Base-by-base conservation (phyloP, 2,888 invertebrate genomes). In the Oscheius sp. region DNA sequence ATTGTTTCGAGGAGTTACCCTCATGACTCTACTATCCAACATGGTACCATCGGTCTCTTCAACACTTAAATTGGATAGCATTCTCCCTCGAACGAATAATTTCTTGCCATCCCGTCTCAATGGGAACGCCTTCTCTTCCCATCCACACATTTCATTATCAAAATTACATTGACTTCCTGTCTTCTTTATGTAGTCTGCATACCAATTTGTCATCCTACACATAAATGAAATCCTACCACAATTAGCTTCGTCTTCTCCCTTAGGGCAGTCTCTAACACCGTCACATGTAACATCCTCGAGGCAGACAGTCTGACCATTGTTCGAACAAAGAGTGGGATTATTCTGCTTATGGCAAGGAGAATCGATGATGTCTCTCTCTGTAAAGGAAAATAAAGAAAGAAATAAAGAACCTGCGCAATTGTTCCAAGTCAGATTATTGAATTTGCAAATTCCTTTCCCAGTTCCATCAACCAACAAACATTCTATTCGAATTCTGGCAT, bases 181-280 rank as follows among this genome's bases (percentile, higher is more conserved):
- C 54, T 54, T 54, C 20, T 54, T 20, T 20, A 54, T 33, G 33
- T 54, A 54, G 54, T 54, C 54, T 54, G 47, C 14, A 47, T 47
- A 22, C 47, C 24, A 47, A 47, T 47, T 9, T 1, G n/a, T 6
- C 17, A 26, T 41, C n/a, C n/a, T n/a, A n/a, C n/a, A n/a, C n/a
- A n/a, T n/a, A n/a, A n/a, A n/a, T n/a, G n/a, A n/a, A n/a, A n/a
- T n/a, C n/a, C n/a, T 62, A 62, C 62, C 45, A 20, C 62, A 62
- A 30, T 47, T 49, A n/a, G 45, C 30, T 20, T 62, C 62, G 22
- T 62, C 62, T 49, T 62, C 62, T 14, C 62, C 62, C 12, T 45
- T 49, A 14, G 47, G 28, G 30, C 62, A 62, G 17, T 62, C 62
- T 6, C 22, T 47, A 12, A 62, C 22, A 5, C 62, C 62, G 24